Conservation (phyloP, 2,113 vertebrate species). For the Odobenus rosmarus region DNA sequence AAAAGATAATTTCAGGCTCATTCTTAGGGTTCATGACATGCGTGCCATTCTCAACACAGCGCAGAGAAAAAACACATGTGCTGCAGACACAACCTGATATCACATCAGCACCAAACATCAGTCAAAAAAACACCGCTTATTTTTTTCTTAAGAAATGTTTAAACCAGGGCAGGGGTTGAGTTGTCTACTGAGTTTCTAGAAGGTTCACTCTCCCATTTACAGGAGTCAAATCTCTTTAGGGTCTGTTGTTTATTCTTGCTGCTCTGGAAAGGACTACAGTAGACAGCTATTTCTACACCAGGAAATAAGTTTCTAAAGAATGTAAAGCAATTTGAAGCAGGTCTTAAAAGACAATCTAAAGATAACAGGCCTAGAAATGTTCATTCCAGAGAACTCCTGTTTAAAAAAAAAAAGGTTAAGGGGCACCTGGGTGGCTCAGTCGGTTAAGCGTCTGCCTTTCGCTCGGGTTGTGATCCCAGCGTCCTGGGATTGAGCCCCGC, state of each 20-base stretch:
- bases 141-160: slow-evolving; percentile 50
- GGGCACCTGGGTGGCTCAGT: no score
- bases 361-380: slow-evolving; percentile 24
- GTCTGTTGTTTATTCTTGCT: slow-evolving; percentile 2
- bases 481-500: no score
- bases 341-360: slow-evolving; percentile 53
- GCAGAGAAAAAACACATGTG: not conserved
- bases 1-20: slow-evolving; percentile 21
- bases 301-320: slow-evolving; percentile 46
- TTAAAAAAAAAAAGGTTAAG: not conserved
- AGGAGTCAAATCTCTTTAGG: not conserved
- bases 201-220: not conserved
- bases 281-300: not conserved
- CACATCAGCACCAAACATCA: not conserved
- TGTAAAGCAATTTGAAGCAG: slow-evolving; percentile 48
- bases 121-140: not conserved
- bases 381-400: slow-evolving; percentile 4
- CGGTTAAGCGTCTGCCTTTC: no score
- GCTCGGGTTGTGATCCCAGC: no score
- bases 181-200: slow-evolving; percentile 24
- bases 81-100: not conserved
- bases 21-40: not conserved
- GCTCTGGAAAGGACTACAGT: not conserved
- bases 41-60: not conserved
- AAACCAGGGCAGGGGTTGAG: not conserved